Evolutionary conservation across 2,113 vertebrate genomes (phyloP).

Genomic region (Albula glossodonta): DNA sequence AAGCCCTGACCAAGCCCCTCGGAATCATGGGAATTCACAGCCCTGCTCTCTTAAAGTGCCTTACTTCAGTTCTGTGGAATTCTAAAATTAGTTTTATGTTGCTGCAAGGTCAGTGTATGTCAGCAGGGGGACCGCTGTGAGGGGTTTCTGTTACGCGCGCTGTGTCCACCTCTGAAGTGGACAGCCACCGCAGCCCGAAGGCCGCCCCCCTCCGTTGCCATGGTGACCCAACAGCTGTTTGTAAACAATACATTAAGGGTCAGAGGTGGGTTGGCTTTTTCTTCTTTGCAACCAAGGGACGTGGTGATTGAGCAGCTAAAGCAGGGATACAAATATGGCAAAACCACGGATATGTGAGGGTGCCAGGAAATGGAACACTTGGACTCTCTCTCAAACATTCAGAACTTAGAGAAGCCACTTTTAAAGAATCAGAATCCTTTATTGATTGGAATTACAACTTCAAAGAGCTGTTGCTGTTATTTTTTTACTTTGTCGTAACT

Average conservation of each 20-base stretch:
- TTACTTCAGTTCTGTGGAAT: slow-evolving; percentile 24
- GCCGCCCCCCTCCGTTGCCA: neutral
- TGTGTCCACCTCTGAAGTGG: slow-evolving; percentile 7
- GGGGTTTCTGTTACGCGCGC: neutral
- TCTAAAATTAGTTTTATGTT: slow-evolving; percentile 16
- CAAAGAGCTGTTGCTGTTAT: too few relatives aligned
- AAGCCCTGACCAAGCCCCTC: too few relatives aligned
- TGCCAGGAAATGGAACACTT: too few relatives aligned
- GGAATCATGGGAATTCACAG: slow-evolving; percentile 6
- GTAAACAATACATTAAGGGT: slow-evolving; percentile 6
- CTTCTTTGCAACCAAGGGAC: neutral
- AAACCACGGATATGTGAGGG: too few relatives aligned
- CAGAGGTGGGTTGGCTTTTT: neutral
- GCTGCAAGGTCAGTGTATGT: neutral
- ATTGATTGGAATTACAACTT: too few relatives aligned
- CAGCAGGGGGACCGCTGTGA: neutral
- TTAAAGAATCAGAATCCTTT: too few relatives aligned
- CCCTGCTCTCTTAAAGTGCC: slow-evolving; percentile 6
- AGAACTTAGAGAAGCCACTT: too few relatives aligned
- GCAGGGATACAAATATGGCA: neutral
- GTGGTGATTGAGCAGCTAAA: neutral
- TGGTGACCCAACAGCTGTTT: slow-evolving; percentile 11
- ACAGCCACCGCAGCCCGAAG: neutral
- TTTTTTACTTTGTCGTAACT: too few relatives aligned
- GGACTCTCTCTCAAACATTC: too few relatives aligned